Conservation (phyloP, 2,113 vertebrate species). For the Chaetura pelagica region DNA sequence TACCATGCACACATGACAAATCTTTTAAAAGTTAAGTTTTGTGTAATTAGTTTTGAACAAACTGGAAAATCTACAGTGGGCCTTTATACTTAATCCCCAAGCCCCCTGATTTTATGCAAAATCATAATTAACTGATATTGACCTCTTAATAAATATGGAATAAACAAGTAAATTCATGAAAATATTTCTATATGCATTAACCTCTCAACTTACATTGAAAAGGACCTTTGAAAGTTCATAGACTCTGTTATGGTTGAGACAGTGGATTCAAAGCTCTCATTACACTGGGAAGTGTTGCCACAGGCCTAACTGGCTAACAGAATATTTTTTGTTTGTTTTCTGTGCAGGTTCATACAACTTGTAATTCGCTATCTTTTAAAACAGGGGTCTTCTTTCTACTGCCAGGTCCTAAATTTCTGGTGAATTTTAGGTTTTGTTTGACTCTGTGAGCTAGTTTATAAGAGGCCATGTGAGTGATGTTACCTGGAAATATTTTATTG, state of each 20-base stretch:
- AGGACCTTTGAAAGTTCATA: neutral
- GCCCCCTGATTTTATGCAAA: neutral
- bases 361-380: neutral
- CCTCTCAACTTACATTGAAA: neutral
- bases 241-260: neutral
- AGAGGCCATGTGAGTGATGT: neutral
- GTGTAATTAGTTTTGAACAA: neutral
- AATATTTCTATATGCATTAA: neutral
- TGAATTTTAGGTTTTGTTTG: conserved; percentile 1
- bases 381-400: neutral
- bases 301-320: neutral
- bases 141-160: neutral
- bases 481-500: conserved; percentile 19
- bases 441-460: neutral
- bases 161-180: neutral
- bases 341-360: neutral
- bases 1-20: neutral
- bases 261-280: neutral
- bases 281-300: neutral
- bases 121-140: neutral
- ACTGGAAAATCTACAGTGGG: neutral
- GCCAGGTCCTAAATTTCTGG: neutral
- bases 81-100: neutral
- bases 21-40: conserved; percentile 19
- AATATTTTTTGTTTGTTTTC: neutral